phyloP scores from a whole-genome alignment of 1,140 invertebrate species.

The Wiebesia pumilae region DNA sequence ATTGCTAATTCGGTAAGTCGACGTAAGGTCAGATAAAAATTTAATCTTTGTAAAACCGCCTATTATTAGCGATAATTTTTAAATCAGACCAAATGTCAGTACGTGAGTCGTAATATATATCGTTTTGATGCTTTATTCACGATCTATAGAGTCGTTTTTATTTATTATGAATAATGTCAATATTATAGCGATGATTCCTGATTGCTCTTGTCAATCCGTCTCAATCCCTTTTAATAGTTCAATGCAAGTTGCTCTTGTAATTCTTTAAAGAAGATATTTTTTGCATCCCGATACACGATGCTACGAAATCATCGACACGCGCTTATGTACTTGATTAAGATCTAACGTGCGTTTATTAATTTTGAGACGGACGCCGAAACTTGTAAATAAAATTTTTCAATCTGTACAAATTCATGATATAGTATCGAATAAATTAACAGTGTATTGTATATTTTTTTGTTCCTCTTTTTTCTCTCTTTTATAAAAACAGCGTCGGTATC shows the following conservation, averaged over 20 bases:
- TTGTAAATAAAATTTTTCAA: background rate
- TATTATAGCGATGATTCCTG: background rate
- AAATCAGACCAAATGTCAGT: background rate
- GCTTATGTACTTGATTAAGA: background rate
- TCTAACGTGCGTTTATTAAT: background rate
- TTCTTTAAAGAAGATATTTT: too few species aligned
- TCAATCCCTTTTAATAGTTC: background rate
- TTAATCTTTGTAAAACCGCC: too few species aligned
- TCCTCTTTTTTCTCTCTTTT: background rate
- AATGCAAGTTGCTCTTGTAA: too few species aligned
- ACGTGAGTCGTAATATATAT: too few species aligned
- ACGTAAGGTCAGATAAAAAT: too few species aligned
- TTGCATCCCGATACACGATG: too few species aligned
- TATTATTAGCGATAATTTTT: background rate
- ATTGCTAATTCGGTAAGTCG: too few species aligned
- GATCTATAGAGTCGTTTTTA: too few species aligned
- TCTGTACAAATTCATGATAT: background rate
- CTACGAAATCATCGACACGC: background rate
- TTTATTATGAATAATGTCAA: too few species aligned
- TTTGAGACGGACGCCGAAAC: background rate
- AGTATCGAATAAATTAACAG: constrained; percentile 17
- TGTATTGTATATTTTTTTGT: constrained; percentile 27
- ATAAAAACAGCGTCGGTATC: constrained; percentile 31
- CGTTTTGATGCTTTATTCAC: too few species aligned
- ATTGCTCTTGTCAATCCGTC: background rate